Evolutionary conservation across 2,888 invertebrate genomes (phyloP), one percentile per base, ranked within the genome.

Genomic region (Psylliodes chrysocephalus): DNA sequence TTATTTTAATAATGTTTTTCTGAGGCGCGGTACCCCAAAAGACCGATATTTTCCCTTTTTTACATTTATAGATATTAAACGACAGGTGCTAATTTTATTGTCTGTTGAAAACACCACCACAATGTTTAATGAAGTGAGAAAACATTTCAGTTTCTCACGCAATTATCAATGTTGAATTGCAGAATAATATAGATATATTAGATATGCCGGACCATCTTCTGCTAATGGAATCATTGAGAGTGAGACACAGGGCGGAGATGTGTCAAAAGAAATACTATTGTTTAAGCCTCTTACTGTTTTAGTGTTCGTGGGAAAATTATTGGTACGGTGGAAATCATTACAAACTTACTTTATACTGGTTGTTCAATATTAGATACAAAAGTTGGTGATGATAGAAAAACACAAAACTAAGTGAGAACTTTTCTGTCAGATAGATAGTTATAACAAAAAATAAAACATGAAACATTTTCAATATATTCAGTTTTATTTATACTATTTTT

Each of bases 221-320:
- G 5, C 55, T 55, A 75, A 75, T 75, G 75, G 74, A 74, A 73
- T 71, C 64, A 70, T 70, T 66, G 63, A 66, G 57, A 65, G 60
- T 70, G 69, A 70, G 69, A 70, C 70, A 61, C 73, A 73, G 77
- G 78, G 78, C 78, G 78, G 75, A 76, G 77, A 78, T 68, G 76
- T 77, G 78, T 78, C 78, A 78, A 78, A 77, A 78, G 75, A 72
- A 71, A 66, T 66, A 71, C 69, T 69, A 73, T 75, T 75, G 73
- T 74, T 73, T 57, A 60, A 62, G 62, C 63, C 53, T 64, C 56
- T 70, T 49, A 49, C 49, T 49, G 28, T 49, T 49, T 49, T 49
- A 49, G 49, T 49, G 49, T 14, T 49, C 49, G 49, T 49, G 49
- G 28, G 49, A 49, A 49, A 28, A 1, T 6, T 22, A 6, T 22